Conservation (phyloP, 2,888 invertebrate genomes). For the Crepidodera aurea region DNA sequence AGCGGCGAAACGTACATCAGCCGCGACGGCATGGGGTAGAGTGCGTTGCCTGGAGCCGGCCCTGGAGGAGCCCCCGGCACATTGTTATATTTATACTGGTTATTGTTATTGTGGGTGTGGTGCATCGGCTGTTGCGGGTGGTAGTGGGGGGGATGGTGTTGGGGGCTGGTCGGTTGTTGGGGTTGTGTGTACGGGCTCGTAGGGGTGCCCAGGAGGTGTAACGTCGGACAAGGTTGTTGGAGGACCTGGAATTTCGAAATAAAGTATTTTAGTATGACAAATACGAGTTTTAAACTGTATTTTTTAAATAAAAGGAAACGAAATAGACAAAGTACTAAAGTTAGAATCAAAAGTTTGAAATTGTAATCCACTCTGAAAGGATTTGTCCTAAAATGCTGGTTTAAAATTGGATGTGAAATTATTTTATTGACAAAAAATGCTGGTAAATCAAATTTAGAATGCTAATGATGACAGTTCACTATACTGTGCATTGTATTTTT, state of each 20-base stretch:
- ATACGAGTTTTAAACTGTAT: no score
- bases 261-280: constrained; percentile 6
- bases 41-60: constrained; percentile 60
- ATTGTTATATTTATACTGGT: constrained; percentile 55
- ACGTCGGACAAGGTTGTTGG: constrained; percentile 63
- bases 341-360: no score
- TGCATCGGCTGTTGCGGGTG: constrained; percentile 56
- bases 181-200: constrained; percentile 60
- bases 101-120: constrained; percentile 63
- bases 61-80: constrained; percentile 54
- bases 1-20: constrained; percentile 84
- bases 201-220: constrained; percentile 67
- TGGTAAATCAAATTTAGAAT: no score
- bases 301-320: no score
- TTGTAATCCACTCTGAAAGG: no score
- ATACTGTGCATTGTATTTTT: no score
- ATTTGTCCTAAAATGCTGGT: no score
- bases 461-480: no score
- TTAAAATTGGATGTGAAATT: no score
- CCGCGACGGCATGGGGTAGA: constrained; percentile 65
- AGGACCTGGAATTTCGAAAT: constrained; percentile 50
- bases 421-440: no score
- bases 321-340: no score
- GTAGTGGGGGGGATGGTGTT: constrained; percentile 41
- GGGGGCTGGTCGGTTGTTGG: constrained; percentile 54